Evolutionary conservation across 2,797 vertebrate genomes (phyloP).

Genomic region (Sarcophilus harrisii): DNA sequence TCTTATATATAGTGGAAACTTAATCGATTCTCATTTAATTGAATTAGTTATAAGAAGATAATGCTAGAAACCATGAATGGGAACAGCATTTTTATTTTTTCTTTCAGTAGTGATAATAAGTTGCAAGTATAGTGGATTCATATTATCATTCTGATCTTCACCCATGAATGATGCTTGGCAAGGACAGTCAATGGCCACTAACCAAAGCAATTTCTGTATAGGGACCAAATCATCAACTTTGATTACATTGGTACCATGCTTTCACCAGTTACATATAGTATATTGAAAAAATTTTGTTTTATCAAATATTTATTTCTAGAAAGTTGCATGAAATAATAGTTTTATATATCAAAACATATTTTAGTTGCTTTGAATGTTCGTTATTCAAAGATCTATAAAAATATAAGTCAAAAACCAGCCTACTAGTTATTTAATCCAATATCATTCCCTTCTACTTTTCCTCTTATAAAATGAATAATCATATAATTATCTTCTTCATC

Average conservation of each 20-base stretch:
- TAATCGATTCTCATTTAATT: background rate
- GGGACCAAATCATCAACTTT: background rate
- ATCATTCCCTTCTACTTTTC: background rate
- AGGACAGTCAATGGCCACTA: background rate
- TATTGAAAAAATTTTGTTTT: constrained; percentile 32
- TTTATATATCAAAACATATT: constrained; percentile 39
- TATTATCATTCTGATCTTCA: background rate
- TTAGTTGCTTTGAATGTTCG: constrained; percentile 9
- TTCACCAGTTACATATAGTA: background rate
- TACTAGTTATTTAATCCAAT: background rate
- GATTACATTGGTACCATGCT: background rate
- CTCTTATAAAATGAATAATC: background rate
- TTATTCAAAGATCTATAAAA: background rate
- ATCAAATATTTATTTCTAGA: constrained; percentile 22
- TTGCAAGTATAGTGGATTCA: background rate
- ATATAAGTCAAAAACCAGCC: background rate
- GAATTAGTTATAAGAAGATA: background rate
- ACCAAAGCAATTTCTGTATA: background rate
- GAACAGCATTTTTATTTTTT: background rate
- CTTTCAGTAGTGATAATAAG: background rate
- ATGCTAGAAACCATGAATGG: background rate
- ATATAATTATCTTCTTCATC: background rate
- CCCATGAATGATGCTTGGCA: background rate
- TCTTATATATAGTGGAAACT: background rate
- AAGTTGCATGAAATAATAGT: background rate